phyloP scores from a whole-genome alignment of 2,888 invertebrate species.

The Erebia ligea region DNA sequence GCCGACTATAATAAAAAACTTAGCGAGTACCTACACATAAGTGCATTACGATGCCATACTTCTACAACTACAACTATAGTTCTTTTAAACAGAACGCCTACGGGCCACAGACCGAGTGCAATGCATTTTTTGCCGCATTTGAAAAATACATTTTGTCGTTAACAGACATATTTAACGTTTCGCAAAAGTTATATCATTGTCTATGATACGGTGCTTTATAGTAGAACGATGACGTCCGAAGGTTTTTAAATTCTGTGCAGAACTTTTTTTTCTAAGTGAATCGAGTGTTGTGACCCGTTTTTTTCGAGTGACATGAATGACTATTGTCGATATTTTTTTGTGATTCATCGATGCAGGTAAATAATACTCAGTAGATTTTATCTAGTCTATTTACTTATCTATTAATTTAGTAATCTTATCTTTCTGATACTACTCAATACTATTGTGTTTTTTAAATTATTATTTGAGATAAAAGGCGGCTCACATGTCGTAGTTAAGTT shows the following conservation, averaged over 20 bases:
- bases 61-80: constrained; percentile 65
- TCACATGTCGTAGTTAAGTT: background rate
- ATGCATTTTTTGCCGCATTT: constrained; percentile 81
- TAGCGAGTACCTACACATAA: constrained; percentile 79
- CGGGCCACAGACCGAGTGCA: constrained; percentile 66
- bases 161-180: constrained; percentile 71
- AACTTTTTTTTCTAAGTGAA: constrained; percentile 41
- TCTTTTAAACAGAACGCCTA: constrained; percentile 74
- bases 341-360: constrained; percentile 70
- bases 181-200: constrained; percentile 30
- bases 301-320: constrained; percentile 55
- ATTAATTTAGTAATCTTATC: constrained; percentile 18
- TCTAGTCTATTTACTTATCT: background rate
- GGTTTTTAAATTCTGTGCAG: constrained; percentile 12
- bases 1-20: constrained; percentile 81
- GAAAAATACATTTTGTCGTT: constrained; percentile 82
- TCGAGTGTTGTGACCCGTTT: constrained; percentile 47
- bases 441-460: background rate
- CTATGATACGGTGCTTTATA: constrained; percentile 33
- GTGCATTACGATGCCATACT: constrained; percentile 74
- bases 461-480: background rate
- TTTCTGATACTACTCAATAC: background rate
- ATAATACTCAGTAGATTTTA: constrained; percentile 38
- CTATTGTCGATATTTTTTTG: constrained; percentile 49
- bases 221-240: constrained; percentile 40